Conservation (phyloP, 2,113 vertebrate genomes). For the Phodopus roborovskii region DNA sequence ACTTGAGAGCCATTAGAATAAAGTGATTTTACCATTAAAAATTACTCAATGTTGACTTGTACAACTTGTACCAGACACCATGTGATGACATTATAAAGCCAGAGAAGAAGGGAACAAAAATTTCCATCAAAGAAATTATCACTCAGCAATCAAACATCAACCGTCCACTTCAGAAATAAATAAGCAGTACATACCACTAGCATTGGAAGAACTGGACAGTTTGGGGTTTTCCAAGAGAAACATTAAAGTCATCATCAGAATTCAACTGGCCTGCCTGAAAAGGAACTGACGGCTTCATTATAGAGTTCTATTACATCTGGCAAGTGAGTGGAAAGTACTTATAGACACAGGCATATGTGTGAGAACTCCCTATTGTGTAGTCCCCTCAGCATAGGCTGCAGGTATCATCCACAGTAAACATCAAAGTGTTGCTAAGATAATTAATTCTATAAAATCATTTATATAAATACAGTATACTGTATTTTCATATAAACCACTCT, state of each 20-base stretch:
- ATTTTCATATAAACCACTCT: not conserved
- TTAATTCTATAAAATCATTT: not conserved
- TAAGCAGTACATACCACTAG: not conserved
- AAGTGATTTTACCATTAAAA: not conserved
- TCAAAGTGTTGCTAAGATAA: not conserved
- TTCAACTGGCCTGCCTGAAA: not conserved
- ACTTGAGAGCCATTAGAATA: not conserved
- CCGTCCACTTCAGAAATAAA: not conserved
- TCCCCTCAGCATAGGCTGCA: too few species aligned
- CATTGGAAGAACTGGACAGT: not conserved
- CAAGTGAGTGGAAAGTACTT: not conserved
- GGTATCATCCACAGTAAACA: not conserved
- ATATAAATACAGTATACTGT: not conserved
- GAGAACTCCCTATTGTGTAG: too few species aligned
- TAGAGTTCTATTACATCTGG: conserved; percentile 3
- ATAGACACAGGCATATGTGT: not conserved
- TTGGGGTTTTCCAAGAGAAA: not conserved
- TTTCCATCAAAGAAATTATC: not conserved
- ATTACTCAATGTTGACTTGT: not conserved
- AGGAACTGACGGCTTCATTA: not conserved
- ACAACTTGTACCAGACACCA: too few species aligned
- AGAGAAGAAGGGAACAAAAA: not conserved
- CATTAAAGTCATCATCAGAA: not conserved
- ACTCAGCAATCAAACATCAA: not conserved
- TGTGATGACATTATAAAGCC: not conserved